Evolutionary conservation across 2,113 vertebrate genomes (phyloP), one percentile per base, ranked within the genome.

Genomic region (Tretioscincus oriximinensis): DNA sequence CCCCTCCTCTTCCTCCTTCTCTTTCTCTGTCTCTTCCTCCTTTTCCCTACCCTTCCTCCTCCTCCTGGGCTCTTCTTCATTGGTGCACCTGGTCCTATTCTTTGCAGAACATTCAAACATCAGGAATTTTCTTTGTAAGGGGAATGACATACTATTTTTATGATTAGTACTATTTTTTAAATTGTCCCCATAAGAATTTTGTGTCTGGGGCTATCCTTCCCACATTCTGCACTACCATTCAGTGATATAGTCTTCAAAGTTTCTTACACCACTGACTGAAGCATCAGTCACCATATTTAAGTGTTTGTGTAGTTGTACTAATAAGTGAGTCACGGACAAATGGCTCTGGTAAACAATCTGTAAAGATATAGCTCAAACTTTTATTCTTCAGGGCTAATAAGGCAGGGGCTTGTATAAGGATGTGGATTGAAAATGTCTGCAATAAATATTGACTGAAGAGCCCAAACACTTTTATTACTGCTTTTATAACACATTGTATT

Each of bases 381-480:
- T 16, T 28, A 6, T 73, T 1, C 63, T 87, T 24, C 1, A 35
- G 49, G 29, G 77, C 69, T 77, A 47, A 68, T 1, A 45, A 73
- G 9, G 21, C 65, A 65, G 0, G 29, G 41, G 29, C 54, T 90
- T 85, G 14, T 84, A 85, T 61, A 45, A 75, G 72, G 76, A 58
- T 67, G 66, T 81, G 79, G 72, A 71, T 66, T 85, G 73, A 41
- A 6, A 63, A 22, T 64, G 20, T 4, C 2, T 83, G 87, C 83
- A 81, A 18, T 63, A 83, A 58, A 21, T n/a, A 83, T 18, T 45
- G 21, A 70, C 63, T 24, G 67, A 69, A 81, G 54, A 64, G 60
- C 63, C 4, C 14, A 49, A 0, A 1, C 49, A 31, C 3, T 84
- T 84, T 84, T 28, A n/a, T 85, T 61, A 6, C 70, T 71, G 31